phyloP scores from a whole-genome alignment of 2,113 vertebrate genomes.

The Stigmatopora argus region DNA sequence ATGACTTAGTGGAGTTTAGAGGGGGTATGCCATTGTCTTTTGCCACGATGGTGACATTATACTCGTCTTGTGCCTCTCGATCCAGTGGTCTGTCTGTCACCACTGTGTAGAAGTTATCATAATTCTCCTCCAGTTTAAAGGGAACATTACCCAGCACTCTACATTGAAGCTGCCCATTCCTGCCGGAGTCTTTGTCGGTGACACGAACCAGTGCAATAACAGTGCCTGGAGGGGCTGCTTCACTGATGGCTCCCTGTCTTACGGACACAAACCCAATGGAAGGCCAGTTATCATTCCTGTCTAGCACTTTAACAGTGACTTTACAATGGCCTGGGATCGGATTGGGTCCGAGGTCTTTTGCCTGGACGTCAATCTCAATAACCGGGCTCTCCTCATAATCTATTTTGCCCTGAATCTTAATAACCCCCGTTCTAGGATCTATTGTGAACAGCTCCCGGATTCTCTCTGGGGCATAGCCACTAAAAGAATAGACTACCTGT shows the following conservation, averaged over 20 bases:
- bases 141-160: constrained; percentile 86
- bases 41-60: constrained; percentile 94
- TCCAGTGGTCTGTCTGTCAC: constrained; percentile 91
- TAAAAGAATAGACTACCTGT: constrained; percentile 94
- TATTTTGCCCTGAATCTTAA: constrained; percentile 91
- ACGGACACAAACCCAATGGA: constrained; percentile 93
- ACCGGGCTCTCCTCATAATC: constrained; percentile 95
- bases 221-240: constrained; percentile 89
- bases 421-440: constrained; percentile 88
- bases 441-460: constrained; percentile 95
- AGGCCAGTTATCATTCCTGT: constrained; percentile 96
- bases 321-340: constrained; percentile 98
- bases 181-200: constrained; percentile 91
- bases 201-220: constrained; percentile 94
- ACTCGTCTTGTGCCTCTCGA: constrained; percentile 89
- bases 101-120: constrained; percentile 95
- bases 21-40: constrained; percentile 90
- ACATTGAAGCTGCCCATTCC: constrained; percentile 94
- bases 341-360: constrained; percentile 92
- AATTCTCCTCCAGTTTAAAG: constrained; percentile 94
- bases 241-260: constrained; percentile 96
- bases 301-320: constrained; percentile 90
- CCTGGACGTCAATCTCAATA: constrained; percentile 95
- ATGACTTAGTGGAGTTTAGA: constrained; percentile 93
- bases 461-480: constrained; percentile 87